These are phyloP conservation scores for Tricholauxania praeusta DNA, from an alignment of 2,888 invertebrate species.

Conservation along the genomic window DNA sequence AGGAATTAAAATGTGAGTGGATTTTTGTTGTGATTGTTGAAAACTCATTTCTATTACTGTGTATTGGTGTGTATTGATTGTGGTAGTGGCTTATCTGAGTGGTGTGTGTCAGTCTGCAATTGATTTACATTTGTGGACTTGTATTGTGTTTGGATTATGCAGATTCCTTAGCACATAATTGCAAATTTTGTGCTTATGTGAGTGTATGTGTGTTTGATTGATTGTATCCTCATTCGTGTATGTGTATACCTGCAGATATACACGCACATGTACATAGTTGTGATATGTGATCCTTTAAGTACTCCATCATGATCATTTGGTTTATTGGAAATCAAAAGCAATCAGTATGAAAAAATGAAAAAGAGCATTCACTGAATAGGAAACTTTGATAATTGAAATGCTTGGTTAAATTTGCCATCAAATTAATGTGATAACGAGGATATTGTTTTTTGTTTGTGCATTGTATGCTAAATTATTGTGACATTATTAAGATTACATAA, in stretches of 20 bases:
- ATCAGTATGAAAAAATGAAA: not conserved
- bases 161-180: constrained; percentile 1
- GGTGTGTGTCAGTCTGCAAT: not conserved
- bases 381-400: constrained; percentile 10
- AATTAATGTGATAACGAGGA: not conserved
- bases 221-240: not conserved
- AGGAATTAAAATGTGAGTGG: not conserved
- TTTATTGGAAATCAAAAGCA: not conserved
- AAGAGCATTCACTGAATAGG: not conserved
- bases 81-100: not conserved
- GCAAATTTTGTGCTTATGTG: not conserved
- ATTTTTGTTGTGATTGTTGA: not conserved
- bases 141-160: not conserved
- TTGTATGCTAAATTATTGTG: too few relatives aligned
- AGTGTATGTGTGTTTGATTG: not conserved
- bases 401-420: not conserved
- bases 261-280: not conserved
- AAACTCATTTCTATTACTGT: constrained; percentile 7
- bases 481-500: too few relatives aligned
- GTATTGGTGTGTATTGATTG: not conserved
- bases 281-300: not conserved
- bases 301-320: constrained; percentile 3
- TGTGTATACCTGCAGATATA: not conserved
- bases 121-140: not conserved
- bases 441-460: too few relatives aligned